These are phyloP conservation scores for Mimachlamys varia DNA, from an alignment of 2,888 invertebrate species.

Conservation along the genomic window DNA sequence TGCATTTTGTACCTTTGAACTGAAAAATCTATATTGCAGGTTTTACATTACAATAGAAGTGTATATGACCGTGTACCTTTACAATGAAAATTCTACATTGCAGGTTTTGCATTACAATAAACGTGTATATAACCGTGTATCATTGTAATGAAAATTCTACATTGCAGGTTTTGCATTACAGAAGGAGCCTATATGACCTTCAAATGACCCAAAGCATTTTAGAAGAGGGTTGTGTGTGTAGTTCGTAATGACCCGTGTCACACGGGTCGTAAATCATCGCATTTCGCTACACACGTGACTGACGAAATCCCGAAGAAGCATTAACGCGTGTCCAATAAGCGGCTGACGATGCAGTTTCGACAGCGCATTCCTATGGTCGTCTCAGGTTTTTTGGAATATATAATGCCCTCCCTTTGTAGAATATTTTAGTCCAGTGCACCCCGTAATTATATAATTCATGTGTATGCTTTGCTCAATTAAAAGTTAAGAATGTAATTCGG, in stretches of 20 bases:
- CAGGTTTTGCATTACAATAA: not conserved
- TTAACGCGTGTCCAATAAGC: not conserved
- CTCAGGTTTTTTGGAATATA: not conserved
- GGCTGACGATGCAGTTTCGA: constrained; percentile 1
- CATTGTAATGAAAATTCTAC: not conserved
- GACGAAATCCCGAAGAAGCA: not conserved
- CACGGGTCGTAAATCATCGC: not conserved
- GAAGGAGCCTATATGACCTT: not conserved
- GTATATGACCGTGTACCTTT: not conserved
- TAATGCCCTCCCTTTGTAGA: no score
- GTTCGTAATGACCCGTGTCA: not conserved
- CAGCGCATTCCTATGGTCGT: not conserved
- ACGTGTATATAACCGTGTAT: not conserved
- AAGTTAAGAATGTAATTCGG: no score
- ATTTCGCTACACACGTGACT: not conserved
- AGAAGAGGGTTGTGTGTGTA: not conserved
- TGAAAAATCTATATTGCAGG: not conserved
- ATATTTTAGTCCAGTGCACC: no score
- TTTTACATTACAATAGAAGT: not conserved
- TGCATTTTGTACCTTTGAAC: not conserved
- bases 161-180: not conserved
- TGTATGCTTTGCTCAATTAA: no score
- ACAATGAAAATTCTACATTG: not conserved
- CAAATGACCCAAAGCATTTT: not conserved
- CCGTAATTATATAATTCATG: no score